A percentile compares a stretch with the other conserved stretches of the same genome.
Evolutionary conservation across 1,140 invertebrate species (phyloP).

Genomic region (Hycleus cichorii): DNA sequence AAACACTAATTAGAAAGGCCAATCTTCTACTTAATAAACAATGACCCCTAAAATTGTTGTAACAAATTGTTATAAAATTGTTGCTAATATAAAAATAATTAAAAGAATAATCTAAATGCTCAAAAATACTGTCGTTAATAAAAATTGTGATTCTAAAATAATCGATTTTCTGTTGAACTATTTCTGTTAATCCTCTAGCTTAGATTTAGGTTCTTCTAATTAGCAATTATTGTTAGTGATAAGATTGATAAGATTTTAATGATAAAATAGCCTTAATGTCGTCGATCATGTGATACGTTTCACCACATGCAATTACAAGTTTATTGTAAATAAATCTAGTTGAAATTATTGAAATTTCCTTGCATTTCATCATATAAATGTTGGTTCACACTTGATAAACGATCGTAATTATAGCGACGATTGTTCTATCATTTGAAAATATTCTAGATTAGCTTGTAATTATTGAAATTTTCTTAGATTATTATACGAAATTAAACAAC

Average conservation of each 20-base stretch:
- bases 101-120: background rate
- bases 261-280: conserved; percentile 6
- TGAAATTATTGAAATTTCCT: background rate
- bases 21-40: background rate
- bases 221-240: background rate
- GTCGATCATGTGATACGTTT: conserved; percentile 11
- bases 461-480: conserved; percentile 14
- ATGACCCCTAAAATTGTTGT: background rate
- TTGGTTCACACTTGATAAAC: conserved; percentile 4
- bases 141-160: conserved; percentile 1
- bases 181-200: background rate
- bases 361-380: conserved; percentile 9
- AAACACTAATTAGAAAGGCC: conserved; percentile 1
- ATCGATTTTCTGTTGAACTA: conserved; percentile 2
- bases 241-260: too few relatives aligned
- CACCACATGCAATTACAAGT: background rate
- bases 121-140: conserved; percentile 5
- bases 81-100: conserved; percentile 4
- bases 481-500: conserved; percentile 10
- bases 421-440: background rate
- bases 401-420: background rate
- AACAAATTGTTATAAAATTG: conserved; percentile 1
- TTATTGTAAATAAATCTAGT: conserved; percentile 1
- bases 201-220: background rate
- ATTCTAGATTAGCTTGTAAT: background rate